Percentiles rank a stretch among this genome's conserved stretches.
phyloP scores from a whole-genome alignment of 2,113 vertebrate species.

The Anas platyrhynchos region DNA sequence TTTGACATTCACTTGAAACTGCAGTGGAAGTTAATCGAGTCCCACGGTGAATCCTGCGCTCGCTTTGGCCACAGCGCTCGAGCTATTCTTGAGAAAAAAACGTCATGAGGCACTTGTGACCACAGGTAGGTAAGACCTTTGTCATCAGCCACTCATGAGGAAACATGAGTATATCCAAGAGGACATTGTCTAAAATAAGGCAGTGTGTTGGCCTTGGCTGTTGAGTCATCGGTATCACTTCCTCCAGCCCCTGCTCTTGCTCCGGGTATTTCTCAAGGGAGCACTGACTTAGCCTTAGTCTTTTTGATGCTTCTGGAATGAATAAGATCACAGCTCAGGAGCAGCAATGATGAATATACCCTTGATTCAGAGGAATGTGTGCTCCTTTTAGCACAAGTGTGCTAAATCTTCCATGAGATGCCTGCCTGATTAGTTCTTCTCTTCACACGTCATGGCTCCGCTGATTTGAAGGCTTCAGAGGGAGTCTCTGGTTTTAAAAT shows the following conservation, averaged over 20 bases:
- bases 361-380: constrained; percentile 52
- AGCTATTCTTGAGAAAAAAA: constrained; percentile 53
- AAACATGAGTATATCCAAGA: constrained; percentile 56
- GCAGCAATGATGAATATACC: constrained; percentile 30
- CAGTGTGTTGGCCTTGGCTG: constrained; percentile 36
- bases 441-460: background rate
- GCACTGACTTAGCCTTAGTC: constrained; percentile 21
- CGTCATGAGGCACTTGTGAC: constrained; percentile 35
- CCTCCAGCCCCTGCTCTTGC: constrained; percentile 61
- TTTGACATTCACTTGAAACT: background rate
- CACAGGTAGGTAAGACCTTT: constrained; percentile 58
- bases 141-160: constrained; percentile 68
- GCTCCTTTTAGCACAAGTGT: constrained; percentile 33
- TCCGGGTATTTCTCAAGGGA: constrained; percentile 48
- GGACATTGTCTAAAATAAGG: constrained; percentile 68
- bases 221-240: constrained; percentile 68
- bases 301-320: constrained; percentile 52
- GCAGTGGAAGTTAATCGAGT: background rate
- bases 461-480: constrained; percentile 20
- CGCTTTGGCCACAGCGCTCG: background rate
- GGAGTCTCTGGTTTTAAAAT: background rate
- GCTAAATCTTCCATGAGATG: constrained; percentile 58
- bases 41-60: background rate
- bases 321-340: constrained; percentile 41
- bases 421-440: constrained; percentile 41